A percentile compares a stretch with the other conserved stretches of the same genome.
These are phyloP conservation scores for Syngnathus rostellatus DNA, from an alignment of 2,797 vertebrate species.

Conservation along the genomic window DNA sequence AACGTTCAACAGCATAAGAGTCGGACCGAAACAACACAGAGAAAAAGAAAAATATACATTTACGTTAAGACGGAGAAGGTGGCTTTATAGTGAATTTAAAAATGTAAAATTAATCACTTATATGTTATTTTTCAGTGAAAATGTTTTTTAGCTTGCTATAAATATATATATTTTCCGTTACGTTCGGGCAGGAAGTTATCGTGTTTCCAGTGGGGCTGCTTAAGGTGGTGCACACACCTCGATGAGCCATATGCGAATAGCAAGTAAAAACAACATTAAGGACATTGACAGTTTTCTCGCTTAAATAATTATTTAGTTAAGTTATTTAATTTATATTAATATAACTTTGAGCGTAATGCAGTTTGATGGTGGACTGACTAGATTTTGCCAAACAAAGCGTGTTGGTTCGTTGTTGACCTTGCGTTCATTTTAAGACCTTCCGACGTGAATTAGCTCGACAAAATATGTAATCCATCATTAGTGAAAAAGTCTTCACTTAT, in stretches of 20 bases:
- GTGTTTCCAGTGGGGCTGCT: slow-evolving; percentile 24
- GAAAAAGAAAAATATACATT: background rate
- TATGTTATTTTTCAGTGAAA: background rate
- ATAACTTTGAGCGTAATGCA: background rate
- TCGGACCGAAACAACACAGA: background rate
- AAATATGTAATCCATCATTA: no score
- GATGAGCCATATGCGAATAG: no score
- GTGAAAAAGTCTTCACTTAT: background rate
- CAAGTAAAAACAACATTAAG: background rate
- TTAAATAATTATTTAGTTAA: no score
- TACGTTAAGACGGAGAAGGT: background rate
- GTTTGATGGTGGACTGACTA: background rate
- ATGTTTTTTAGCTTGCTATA: background rate
- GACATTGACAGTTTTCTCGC: background rate
- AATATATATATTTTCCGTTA: background rate
- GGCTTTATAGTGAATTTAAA: background rate
- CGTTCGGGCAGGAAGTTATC: background rate
- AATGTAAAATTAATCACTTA: background rate
- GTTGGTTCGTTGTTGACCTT: background rate
- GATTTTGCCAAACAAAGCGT: background rate
- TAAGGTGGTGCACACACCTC: slow-evolving; percentile 17
- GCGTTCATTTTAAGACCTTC: background rate
- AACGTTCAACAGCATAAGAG: background rate
- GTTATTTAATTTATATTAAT: no score
- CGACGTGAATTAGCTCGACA: no score